phyloP scores from a whole-genome alignment of 1,140 invertebrate genomes.

The Teleogryllus occipitalis region DNA sequence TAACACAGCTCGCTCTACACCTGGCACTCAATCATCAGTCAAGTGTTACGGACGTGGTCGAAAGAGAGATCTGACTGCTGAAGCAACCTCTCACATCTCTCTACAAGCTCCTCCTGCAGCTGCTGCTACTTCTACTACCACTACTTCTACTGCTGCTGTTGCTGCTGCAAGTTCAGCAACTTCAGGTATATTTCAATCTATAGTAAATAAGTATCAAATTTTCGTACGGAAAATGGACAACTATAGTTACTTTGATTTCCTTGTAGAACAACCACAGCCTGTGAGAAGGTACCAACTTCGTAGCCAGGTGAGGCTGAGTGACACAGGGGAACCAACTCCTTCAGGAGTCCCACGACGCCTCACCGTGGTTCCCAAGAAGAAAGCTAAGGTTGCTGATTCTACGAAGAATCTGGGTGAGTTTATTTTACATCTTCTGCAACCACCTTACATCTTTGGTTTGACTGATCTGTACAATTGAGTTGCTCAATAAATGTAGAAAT shows the following conservation, averaged over 20 bases:
- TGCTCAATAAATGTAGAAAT: neutral
- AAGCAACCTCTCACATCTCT: neutral
- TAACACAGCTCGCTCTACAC: neutral
- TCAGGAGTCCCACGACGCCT: slow-evolving; percentile 6
- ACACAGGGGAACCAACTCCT: slow-evolving; percentile 8
- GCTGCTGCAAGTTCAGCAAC: neutral
- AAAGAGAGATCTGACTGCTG: slow-evolving; percentile 11
- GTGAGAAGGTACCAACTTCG: slow-evolving; percentile 23
- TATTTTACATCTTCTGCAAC: slow-evolving; percentile 8
- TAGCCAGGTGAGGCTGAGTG: slow-evolving; percentile 21
- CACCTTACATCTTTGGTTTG: neutral
- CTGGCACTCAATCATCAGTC: neutral
- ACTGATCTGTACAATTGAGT: neutral
- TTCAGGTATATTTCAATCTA: neutral
- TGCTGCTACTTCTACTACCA: neutral
- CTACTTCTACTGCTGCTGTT: neutral
- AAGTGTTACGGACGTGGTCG: slow-evolving; percentile 12
- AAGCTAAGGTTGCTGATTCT: slow-evolving; percentile 23
- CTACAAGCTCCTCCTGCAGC: neutral
- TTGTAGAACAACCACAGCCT: slow-evolving; percentile 5
- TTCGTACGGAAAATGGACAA: neutral
- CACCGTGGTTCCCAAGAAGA: slow-evolving; percentile 25
- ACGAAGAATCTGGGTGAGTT: slow-evolving; percentile 21
- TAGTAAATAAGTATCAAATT: neutral
- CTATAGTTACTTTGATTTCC: neutral